phyloP scores from a whole-genome alignment of 2,797 vertebrate genomes.

The Syndactyla subalaris region DNA sequence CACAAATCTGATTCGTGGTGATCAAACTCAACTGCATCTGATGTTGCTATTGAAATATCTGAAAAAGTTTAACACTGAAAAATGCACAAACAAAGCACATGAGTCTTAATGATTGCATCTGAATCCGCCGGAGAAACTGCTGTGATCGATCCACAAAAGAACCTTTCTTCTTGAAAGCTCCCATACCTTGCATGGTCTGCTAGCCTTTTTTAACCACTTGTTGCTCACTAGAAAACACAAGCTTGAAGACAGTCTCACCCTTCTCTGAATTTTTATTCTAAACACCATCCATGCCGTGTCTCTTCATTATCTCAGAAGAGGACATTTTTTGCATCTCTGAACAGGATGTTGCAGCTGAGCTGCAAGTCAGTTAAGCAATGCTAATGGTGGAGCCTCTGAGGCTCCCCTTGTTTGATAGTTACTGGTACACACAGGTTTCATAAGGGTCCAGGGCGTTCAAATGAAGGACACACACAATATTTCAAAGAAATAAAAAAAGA shows the following conservation, averaged over 20 bases:
- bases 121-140: neutral
- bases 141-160: neutral
- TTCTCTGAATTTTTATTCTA: neutral
- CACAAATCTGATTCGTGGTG: neutral
- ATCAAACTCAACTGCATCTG: neutral
- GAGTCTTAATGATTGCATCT: neutral
- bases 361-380: neutral
- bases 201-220: neutral
- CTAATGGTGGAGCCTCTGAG: neutral
- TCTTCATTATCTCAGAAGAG: neutral
- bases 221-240: neutral
- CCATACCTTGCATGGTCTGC: neutral
- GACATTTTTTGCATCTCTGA: constrained; percentile 12
- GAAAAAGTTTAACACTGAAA: neutral
- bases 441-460: neutral
- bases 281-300: neutral
- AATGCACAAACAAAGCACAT: neutral
- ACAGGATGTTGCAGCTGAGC: constrained; percentile 8
- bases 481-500: neutral
- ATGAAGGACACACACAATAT: neutral
- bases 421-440: neutral
- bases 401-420: neutral
- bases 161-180: neutral
- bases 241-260: neutral
- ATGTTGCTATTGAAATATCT: neutral